These are phyloP conservation scores for Anguilla megastoma DNA, from an alignment of 2,797 vertebrate species.

Conservation along the genomic window DNA sequence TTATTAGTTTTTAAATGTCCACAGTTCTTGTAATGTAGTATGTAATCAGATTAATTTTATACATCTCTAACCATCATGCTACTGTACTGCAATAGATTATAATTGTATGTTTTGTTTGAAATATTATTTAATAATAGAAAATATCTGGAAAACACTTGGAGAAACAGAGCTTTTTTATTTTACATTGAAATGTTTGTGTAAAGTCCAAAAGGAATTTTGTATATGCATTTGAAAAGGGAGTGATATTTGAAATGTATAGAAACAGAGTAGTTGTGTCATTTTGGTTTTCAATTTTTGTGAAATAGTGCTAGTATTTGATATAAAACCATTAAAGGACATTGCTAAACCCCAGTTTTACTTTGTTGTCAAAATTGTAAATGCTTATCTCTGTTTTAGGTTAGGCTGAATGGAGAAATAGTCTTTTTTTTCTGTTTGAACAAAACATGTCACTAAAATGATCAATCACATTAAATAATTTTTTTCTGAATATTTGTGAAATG, in stretches of 20 bases:
- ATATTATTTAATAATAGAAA: neutral
- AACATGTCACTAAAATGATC: no score
- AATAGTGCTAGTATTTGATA: conserved; percentile 11
- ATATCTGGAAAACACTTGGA: neutral
- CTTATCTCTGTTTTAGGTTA: neutral
- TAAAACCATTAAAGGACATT: conserved; percentile 20
- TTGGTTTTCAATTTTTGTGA: conserved; percentile 9
- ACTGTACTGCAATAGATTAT: neutral
- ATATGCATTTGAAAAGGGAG: conserved; percentile 9
- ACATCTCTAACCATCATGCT: neutral
- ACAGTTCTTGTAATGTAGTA: neutral
- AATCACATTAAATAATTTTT: no score
- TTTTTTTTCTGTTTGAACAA: no score
- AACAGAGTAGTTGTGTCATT: neutral
- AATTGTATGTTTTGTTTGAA: conserved; percentile 8
- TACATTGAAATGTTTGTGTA: conserved; percentile 2
- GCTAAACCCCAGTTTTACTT: neutral
- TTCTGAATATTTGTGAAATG: no score
- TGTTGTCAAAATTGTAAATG: neutral
- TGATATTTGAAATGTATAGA: conserved; percentile 1
- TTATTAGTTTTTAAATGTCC: conserved; percentile 6
- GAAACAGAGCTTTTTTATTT: conserved; percentile 17
- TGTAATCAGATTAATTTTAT: neutral
- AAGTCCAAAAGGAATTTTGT: conserved; percentile 6
- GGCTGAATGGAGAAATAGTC: no score